A percentile compares a stretch with the other conserved stretches of the same genome.
Evolutionary conservation across 2,888 invertebrate species (phyloP).

Genomic region (Ethmia dodecea): DNA sequence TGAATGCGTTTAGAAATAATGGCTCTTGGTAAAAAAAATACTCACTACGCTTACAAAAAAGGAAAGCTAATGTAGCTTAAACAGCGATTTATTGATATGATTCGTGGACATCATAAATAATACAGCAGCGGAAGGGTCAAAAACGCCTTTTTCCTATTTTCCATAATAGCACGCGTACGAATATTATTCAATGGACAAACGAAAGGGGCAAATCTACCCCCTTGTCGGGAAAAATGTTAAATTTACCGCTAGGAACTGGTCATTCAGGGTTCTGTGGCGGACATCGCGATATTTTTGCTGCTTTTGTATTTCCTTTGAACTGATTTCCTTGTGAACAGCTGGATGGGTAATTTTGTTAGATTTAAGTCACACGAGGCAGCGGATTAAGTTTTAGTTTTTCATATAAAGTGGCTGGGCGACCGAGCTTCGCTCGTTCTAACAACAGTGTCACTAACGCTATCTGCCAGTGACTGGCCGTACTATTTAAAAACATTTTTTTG

Average conservation of each 20-base stretch:
- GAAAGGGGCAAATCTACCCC: constrained; percentile 45
- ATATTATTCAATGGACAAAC: constrained; percentile 52
- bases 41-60: too few relatives aligned
- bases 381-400: too few relatives aligned
- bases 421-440: too few relatives aligned
- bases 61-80: constrained; percentile 62
- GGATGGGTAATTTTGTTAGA: constrained; percentile 28
- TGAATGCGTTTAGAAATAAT: too few relatives aligned
- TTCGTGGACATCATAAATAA: constrained; percentile 57
- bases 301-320: constrained; percentile 63
- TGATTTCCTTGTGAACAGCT: constrained; percentile 62
- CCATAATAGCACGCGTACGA: constrained; percentile 46
- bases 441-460: too few relatives aligned
- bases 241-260: constrained; percentile 54
- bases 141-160: constrained; percentile 47
- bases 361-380: constrained; percentile 19
- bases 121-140: constrained; percentile 55
- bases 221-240: constrained; percentile 43
- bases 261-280: constrained; percentile 62
- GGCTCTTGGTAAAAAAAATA: too few relatives aligned
- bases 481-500: too few relatives aligned
- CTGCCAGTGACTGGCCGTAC: too few relatives aligned
- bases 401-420: too few relatives aligned
- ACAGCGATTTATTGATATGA: constrained; percentile 62
- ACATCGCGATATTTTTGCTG: constrained; percentile 62